Evolutionary conservation across 92 coral and sea anemone species (phyloP), one percentile per base, ranked within the genome.

Genomic region (Anthopleura xanthogrammica): DNA sequence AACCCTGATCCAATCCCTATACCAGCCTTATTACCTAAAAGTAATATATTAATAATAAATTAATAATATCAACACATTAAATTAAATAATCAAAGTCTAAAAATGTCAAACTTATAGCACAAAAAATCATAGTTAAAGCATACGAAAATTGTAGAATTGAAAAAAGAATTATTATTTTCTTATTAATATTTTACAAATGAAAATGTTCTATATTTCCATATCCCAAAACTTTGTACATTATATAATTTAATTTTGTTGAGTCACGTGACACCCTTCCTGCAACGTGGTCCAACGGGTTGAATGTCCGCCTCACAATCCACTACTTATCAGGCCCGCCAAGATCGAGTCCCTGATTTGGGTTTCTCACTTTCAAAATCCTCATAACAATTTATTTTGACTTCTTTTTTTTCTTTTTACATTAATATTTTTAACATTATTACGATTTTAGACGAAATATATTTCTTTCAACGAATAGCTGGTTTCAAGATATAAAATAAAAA

Each of bases 1-100:
- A 95, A 95, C 50, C 98, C 98, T 56, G 93, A 85, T 4, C 98
- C 98, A 48, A 93, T 91, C 19, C 97, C 94, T 83, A 95, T 92
- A 56, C 94, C 93, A 78, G 95, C 86, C 60, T 95, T 95, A 84
- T 95, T 95, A 40, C 98, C 98, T 95, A 62, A 4, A 65, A 48
- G 42, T 50, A 83, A 86, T 29, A 24, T 43, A 65, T 42, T 36
- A 48, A 17, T 12, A 29, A 68, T 68, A 68, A 29, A 11, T 23
- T 68, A 29, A 68, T 68, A 68, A 68, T 68, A 62, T 22, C 16
- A 68, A 68, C 17, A 68, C 2, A 68, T 9, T 29, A 68, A 64
- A 5, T 17, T 14, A n/a, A 13, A 36, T 23, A 10, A 22, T 68
- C 7, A 29, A 62, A 62, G 36, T 2, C 29, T 62, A 62, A 7